Evolutionary conservation across 2,888 invertebrate species (phyloP).

Genomic region (Hartigia nigra): DNA sequence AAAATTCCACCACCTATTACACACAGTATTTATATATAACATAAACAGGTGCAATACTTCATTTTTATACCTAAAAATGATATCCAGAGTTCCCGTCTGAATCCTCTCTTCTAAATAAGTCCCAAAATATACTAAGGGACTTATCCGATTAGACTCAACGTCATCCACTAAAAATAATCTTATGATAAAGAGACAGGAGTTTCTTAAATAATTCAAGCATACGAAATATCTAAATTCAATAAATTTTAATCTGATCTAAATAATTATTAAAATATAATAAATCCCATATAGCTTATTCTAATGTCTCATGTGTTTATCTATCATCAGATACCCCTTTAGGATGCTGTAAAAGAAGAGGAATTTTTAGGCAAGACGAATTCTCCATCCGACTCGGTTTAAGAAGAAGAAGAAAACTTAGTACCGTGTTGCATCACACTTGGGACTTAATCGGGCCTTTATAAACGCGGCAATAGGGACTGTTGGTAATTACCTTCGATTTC

Average conservation of each 20-base stretch:
- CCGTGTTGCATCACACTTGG: neutral
- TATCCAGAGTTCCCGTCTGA: neutral
- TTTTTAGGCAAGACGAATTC: neutral
- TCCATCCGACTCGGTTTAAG: neutral
- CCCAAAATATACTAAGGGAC: neutral
- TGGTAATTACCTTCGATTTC: constrained; percentile 8
- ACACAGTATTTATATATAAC: neutral
- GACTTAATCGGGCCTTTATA: neutral
- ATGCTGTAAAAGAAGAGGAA: neutral
- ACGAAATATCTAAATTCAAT: neutral
- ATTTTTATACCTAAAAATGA: neutral
- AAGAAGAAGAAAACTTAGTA: neutral
- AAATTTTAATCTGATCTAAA: neutral
- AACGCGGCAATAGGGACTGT: neutral
- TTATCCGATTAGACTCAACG: neutral
- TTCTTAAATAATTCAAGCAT: neutral
- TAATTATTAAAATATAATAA: neutral
- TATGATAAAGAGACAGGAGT: neutral
- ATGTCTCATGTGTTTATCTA: neutral
- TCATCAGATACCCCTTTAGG: neutral
- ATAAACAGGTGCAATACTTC: neutral
- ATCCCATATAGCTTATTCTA: neutral
- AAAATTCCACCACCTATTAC: neutral
- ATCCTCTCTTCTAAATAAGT: neutral
- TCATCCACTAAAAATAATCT: neutral